Evolutionary conservation across 1,140 invertebrate genomes (phyloP), one percentile per base, ranked within the genome.

Genomic region (Rhopalosiphum padi): DNA sequence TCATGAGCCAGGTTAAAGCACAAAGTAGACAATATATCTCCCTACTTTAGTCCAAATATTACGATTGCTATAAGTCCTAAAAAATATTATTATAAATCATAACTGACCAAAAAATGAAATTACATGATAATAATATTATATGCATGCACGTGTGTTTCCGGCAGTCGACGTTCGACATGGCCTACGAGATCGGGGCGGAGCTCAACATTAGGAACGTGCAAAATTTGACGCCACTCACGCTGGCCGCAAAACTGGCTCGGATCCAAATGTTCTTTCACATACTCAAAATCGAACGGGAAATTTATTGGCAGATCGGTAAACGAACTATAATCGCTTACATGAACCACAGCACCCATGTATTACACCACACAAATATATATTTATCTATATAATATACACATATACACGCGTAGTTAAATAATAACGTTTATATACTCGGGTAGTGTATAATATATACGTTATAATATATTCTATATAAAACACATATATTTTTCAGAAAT

Each of bases 261-360:
- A 98, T 98, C 55, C 98, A 99, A 95, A 97, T 99, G 96, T 99
- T 99, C 95, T 98, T 99, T 94, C 98, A 99, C 94, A 99, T 99
- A 94, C 95, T 99, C 94, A 99, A 99, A 95, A 97, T 99, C 89
- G 98, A 99, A 94, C 95, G 99, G 90, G 98, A 99, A 96, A 98
- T 99, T 92, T 99, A 99, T 95, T 99, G 99, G 99, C 98, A 99
- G 95, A 97, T 99, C 94, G 97, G 97, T 96, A 95, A 53, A 89
- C 22, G 22, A 89, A 51, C n/a, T n/a, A 89, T 30, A 55, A 89
- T 55, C 51, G 88, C 51, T 55, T 89, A 35, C 51, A 89, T 51
- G 35, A 23, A 41, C 48, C 88, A 22, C 51, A 89, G 88, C 35
- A 55, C 48, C 23, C 88, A 18, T 30, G 15, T 43, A 48, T n/a